Conservation (phyloP, 2,113 vertebrate species). For the human region DNA sequence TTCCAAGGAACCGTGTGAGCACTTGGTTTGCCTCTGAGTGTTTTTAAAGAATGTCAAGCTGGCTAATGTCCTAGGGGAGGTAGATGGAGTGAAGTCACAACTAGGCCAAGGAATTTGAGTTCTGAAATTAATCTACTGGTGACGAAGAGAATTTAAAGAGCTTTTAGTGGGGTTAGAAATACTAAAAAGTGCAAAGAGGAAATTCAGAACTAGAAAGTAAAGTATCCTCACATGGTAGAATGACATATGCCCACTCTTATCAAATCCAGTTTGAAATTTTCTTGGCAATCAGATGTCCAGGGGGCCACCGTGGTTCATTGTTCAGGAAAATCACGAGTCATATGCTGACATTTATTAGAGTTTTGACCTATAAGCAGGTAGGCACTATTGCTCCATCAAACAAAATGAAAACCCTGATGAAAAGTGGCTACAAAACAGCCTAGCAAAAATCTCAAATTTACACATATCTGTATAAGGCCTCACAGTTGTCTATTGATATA, state of each 20-base stretch:
- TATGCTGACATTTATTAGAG: not conserved
- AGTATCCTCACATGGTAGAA: not conserved
- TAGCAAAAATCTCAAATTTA: not conserved
- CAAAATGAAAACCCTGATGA: not conserved
- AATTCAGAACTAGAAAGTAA: not conserved
- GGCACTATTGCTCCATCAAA: not conserved
- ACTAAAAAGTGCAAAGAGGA: not conserved
- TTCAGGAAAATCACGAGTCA: not conserved
- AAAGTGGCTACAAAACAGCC: not conserved
- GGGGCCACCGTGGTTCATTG: not conserved
- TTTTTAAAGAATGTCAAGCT: not conserved
- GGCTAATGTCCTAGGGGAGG: not conserved
- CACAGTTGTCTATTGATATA: not conserved
- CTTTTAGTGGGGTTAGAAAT: not conserved
- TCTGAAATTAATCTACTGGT: not conserved
- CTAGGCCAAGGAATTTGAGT: not conserved
- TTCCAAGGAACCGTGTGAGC: not conserved
- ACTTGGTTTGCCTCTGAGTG: rapidly evolving
- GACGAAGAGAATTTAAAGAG: not conserved
- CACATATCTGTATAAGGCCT: not conserved
- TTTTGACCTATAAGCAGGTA: not conserved
- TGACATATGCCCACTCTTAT: not conserved
- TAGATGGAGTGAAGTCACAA: not conserved
- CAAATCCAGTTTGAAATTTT: not conserved
- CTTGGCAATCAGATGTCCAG: not conserved